phyloP scores from a whole-genome alignment of 2,888 invertebrate genomes.

The Drosophila subsilvestris region DNA sequence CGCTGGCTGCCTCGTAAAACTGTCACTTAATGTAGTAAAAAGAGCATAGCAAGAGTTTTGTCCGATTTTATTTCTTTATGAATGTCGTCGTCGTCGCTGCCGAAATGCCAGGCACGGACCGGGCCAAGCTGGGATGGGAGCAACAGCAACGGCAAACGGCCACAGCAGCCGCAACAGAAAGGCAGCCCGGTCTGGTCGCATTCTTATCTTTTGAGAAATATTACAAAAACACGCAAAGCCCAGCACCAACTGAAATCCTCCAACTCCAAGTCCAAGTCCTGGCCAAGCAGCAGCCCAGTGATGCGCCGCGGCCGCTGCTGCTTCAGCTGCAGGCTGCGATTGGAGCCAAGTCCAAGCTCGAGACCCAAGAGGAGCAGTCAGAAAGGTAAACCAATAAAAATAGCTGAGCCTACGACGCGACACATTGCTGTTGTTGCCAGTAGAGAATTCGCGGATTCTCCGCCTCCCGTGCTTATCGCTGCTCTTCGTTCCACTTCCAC shows the following conservation, averaged over 20 bases:
- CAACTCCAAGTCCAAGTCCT: slow-evolving; percentile 19
- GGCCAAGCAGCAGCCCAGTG: slow-evolving; percentile 14
- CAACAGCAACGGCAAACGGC: slow-evolving; percentile 10
- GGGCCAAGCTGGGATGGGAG: slow-evolving; percentile 6
- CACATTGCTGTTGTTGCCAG: slow-evolving; percentile 11
- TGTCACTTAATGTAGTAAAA: slow-evolving; percentile 60
- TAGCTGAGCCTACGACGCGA: slow-evolving; percentile 39
- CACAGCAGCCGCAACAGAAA: slow-evolving; percentile 22
- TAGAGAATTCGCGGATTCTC: slow-evolving; percentile 1
- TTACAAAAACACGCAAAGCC: slow-evolving; percentile 84
- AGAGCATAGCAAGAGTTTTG: slow-evolving; percentile 49
- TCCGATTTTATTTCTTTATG: slow-evolving; percentile 69
- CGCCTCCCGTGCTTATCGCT: slow-evolving; percentile 13
- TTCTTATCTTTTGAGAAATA: slow-evolving; percentile 84
- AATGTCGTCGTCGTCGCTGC: slow-evolving; percentile 51
- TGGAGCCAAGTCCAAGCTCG: slow-evolving; percentile 22
- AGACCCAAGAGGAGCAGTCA: slow-evolving; percentile 16
- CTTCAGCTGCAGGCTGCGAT: slow-evolving; percentile 29
- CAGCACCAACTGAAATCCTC: slow-evolving; percentile 27
- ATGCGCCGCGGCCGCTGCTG: slow-evolving; percentile 15
- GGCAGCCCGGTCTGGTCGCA: slow-evolving; percentile 78
- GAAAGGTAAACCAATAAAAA: slow-evolving; percentile 48
- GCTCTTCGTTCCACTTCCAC: slow-evolving; percentile 24
- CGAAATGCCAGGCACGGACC: slow-evolving; percentile 28
- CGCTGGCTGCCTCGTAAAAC: slow-evolving; percentile 52